Conservation (phyloP, 1,140 invertebrate genomes). For the Oryzaephilus surinamensis region DNA sequence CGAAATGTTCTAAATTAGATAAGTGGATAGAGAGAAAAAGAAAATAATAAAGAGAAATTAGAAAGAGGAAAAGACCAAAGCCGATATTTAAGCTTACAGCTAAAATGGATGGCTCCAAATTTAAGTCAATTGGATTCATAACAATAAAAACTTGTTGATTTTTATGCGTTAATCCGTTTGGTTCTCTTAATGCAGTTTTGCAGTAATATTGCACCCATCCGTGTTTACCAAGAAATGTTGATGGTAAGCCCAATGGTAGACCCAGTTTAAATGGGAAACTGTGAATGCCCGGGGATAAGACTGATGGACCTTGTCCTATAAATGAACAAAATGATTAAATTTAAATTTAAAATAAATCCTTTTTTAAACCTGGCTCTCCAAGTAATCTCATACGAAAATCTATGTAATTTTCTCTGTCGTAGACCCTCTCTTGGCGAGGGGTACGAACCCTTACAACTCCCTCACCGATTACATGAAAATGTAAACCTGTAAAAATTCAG, state of each 20-base stretch:
- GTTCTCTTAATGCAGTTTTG: slow-evolving; percentile 80
- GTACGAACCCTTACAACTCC: slow-evolving; percentile 75
- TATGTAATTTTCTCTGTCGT: slow-evolving; percentile 90
- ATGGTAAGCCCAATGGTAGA: slow-evolving; percentile 78
- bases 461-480: slow-evolving; percentile 90
- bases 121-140: slow-evolving; percentile 91
- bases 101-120: slow-evolving; percentile 77
- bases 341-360: no score
- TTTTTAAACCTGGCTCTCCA: slow-evolving; percentile 65
- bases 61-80: not conserved
- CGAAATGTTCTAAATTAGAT: slow-evolving; percentile 30
- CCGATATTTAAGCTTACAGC: slow-evolving; percentile 68
- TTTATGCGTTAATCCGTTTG: slow-evolving; percentile 83
- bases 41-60: no score
- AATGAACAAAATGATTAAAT: slow-evolving; percentile 1
- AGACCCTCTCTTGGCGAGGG: slow-evolving; percentile 68
- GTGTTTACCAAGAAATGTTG: slow-evolving; percentile 87
- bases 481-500: slow-evolving; percentile 55
- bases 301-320: slow-evolving; percentile 64
- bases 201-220: slow-evolving; percentile 95
- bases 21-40: slow-evolving; percentile 13
- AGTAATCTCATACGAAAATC: slow-evolving; percentile 88
- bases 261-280: slow-evolving; percentile 92
- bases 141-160: slow-evolving; percentile 95
- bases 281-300: slow-evolving; percentile 88